Percentiles rank a stretch among this genome's conserved stretches.
Conservation (phyloP, 2,113 vertebrate genomes). For the Choloepus hoffmanni region DNA sequence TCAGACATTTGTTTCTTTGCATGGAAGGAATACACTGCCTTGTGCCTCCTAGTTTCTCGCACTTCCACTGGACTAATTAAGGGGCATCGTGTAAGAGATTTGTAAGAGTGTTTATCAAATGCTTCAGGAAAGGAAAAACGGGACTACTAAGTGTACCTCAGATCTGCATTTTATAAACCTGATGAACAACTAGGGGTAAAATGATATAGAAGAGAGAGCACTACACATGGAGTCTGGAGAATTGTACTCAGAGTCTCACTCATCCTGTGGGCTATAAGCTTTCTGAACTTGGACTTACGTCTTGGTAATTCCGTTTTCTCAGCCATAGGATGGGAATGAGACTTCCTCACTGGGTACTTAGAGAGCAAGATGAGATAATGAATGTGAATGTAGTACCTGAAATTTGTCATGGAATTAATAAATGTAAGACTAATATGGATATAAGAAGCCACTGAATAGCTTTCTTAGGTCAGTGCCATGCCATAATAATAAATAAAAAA, state of each 20-base stretch:
- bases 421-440: constrained; percentile 25
- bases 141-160: not conserved
- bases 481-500: not conserved
- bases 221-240: not conserved
- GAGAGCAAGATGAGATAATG: not conserved
- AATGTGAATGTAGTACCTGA: not conserved
- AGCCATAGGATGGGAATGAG: not conserved
- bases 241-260: not conserved
- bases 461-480: not conserved
- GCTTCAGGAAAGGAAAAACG: not conserved
- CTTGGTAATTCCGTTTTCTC: constrained; percentile 7
- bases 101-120: not conserved
- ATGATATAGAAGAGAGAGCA: not conserved
- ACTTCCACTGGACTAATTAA: not conserved
- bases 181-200: not conserved
- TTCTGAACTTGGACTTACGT: not conserved
- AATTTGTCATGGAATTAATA: constrained; percentile 26
- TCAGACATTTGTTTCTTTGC: not conserved
- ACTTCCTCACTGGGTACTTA: not conserved
- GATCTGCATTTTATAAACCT: not conserved
- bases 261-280: not conserved
- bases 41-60: not conserved
- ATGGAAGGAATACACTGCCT: not conserved
- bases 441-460: not conserved
- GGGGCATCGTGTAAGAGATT: not conserved